Evolutionary conservation across 1,140 invertebrate genomes (phyloP).

Genomic region (Apis laboriosa): DNA sequence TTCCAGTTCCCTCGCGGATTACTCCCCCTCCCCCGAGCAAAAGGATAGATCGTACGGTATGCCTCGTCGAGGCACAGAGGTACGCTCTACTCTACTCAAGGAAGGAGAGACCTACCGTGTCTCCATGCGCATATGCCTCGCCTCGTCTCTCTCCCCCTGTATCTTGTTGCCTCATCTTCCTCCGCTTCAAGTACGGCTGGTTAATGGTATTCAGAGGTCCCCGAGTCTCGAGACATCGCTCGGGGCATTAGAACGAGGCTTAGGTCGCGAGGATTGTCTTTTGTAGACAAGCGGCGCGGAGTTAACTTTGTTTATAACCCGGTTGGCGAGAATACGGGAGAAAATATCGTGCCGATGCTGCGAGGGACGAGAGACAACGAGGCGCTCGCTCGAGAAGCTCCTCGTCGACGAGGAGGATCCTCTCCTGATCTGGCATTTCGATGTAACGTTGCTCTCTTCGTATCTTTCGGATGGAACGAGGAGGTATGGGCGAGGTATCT

Average conservation of each 20-base stretch:
- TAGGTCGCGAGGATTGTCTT: constrained; percentile 60
- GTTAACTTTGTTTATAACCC: constrained; percentile 60
- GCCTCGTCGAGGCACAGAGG: background rate
- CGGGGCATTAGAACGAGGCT: constrained; percentile 62
- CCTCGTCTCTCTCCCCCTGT: constrained; percentile 10
- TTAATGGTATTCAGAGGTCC: constrained; percentile 62
- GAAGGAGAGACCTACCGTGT: constrained; percentile 1
- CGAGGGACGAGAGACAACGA: background rate
- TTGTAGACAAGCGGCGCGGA: constrained; percentile 35
- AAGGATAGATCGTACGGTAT: constrained; percentile 10
- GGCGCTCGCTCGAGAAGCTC: background rate
- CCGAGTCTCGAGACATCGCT: constrained; percentile 55
- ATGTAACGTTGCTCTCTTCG: background rate
- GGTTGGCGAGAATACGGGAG: constrained; percentile 7
- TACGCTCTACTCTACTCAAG: too few species aligned
- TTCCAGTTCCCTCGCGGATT: constrained; percentile 61
- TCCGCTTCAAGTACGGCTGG: constrained; percentile 42
- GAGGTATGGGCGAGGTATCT: background rate
- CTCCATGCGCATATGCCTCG: constrained; percentile 34
- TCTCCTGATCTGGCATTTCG: constrained; percentile 52
- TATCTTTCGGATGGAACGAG: background rate
- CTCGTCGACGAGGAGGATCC: background rate
- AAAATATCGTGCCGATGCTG: constrained; percentile 41
- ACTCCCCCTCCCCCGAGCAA: constrained; percentile 25
- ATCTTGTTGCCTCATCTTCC: background rate